Evolutionary conservation across 2,888 invertebrate species (phyloP).

Genomic region (Drosophila tanythrix): DNA sequence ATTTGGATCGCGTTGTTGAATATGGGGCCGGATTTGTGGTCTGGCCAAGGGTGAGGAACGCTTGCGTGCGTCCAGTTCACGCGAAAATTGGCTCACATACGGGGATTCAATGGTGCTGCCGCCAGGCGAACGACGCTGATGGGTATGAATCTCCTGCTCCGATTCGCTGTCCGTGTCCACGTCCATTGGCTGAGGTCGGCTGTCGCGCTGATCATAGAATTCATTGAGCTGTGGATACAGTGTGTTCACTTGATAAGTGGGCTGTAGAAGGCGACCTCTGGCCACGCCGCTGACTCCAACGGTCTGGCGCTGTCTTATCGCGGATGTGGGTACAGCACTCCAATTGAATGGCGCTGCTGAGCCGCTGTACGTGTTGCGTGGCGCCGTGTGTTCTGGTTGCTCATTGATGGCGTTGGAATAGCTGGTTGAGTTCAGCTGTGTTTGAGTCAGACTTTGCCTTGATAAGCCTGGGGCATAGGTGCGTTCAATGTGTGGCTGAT

Average conservation of each 20-base stretch:
- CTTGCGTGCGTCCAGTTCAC: conserved; percentile 34
- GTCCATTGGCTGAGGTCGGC: conserved; percentile 32
- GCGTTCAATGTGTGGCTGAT: conserved; percentile 40
- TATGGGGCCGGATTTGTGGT: conserved; percentile 29
- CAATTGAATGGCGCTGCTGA: conserved; percentile 52
- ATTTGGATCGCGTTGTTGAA: conserved; percentile 9
- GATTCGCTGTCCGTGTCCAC: conserved; percentile 64
- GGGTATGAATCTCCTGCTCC: conserved; percentile 32
- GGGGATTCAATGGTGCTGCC: conserved; percentile 30
- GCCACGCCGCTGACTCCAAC: conserved; percentile 39
- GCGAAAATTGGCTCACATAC: conserved; percentile 50
- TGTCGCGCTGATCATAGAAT: conserved; percentile 56
- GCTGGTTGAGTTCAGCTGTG: conserved; percentile 63
- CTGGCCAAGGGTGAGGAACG: conserved; percentile 51
- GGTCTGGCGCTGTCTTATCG: conserved; percentile 34
- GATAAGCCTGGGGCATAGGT: conserved; percentile 21
- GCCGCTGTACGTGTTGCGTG: conserved; percentile 53
- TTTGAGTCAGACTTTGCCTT: conserved; percentile 50
- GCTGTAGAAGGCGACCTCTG: conserved; percentile 58
- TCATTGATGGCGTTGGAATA: conserved; percentile 39
- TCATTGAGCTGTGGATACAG: conserved; percentile 62
- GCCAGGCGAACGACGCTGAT: conserved; percentile 22
- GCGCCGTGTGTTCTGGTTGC: background rate
- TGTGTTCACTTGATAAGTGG: conserved; percentile 53
- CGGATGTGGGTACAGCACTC: background rate